Base-by-base conservation (phyloP, 2,113 vertebrate genomes). In the human (Homo sapiens) region DNA sequence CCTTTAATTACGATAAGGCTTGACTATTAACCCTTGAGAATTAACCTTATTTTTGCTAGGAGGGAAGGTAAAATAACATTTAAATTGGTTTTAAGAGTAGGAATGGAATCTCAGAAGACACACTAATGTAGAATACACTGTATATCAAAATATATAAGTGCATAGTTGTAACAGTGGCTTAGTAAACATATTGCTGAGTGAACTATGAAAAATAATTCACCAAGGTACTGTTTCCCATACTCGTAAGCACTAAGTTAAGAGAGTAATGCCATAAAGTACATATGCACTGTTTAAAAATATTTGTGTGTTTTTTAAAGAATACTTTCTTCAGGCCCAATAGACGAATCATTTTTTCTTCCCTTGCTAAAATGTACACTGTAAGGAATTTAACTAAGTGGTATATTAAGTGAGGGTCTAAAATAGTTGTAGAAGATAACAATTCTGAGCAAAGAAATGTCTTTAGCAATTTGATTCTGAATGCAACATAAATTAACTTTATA, bases 181-280 rank as follows among this genome's bases (percentile, higher is more conserved):
- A 98, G 98, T 98, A 98, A 99, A 98, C 98, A 98, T 84, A 98
- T 98, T 98, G 94, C 97, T 96, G 98, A 98, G 94, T 95, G 97
- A 98, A 98, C 98, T 98, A 98, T 98, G 98, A 98, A 98, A 99
- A 98, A 97, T 97, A 98, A 98, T 98, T 97, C 98, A 98, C 98
- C 1, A 86, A 98, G 98, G 98, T 97, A 96, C 97, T 94, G 94
- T 99, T 99, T 98, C 90, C 91, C 73, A 96, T 98, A 98, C 96
- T 98, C 97, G 89, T 97, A 98, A 98, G 97, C 97, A 97, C 97
- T 70, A 95, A 98, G 94, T 98, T 98, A 98, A 98, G 94, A 98
- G 95, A 96, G 76, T 90, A 85, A 97, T 97, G 95, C 96, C 96
- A 94, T 98, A 98, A 99, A 98, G 75, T 89, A 98, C 98, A 98